phyloP scores from a whole-genome alignment of 1,140 invertebrate species.

The Drosophila jambulina region DNA sequence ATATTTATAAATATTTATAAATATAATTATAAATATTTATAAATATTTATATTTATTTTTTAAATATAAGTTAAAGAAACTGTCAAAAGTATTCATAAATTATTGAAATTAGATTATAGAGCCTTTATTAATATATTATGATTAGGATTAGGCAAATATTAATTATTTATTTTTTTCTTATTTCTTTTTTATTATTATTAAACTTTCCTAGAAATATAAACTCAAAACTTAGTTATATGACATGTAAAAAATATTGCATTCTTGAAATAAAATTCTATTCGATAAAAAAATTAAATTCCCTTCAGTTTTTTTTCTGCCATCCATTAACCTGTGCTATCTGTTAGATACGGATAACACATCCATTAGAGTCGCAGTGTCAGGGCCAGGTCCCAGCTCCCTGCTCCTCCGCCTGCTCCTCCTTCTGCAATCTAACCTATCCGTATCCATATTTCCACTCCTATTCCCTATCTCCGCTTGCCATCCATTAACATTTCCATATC shows the following conservation, averaged over 20 bases:
- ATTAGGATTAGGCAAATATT: no score
- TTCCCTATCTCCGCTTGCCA: conserved; percentile 22
- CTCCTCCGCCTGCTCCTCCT: neutral
- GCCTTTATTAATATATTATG: no score
- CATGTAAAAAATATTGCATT: neutral
- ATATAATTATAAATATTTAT: no score
- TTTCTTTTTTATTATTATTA: no score
- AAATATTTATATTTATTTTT: no score
- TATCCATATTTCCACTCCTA: conserved; percentile 24
- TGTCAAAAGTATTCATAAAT: no score
- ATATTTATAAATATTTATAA: no score
- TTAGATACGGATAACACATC: conserved; percentile 9
- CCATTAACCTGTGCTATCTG: conserved; percentile 21
- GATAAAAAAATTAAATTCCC: neutral
- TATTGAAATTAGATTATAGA: no score
- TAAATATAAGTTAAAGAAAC: no score
- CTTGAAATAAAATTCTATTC: neutral
- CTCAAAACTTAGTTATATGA: neutral
- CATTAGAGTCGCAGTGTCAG: conserved; percentile 1
- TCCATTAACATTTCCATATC: conserved; percentile 30
- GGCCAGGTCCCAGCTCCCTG: neutral
- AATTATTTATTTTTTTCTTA: no score
- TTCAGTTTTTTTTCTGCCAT: neutral
- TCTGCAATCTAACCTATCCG: conserved; percentile 11
- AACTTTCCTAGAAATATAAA: neutral